A percentile compares a stretch with the other conserved stretches of the same genome.
Evolutionary conservation across 2,888 invertebrate genomes (phyloP).

Genomic region (Tipula confusa): DNA sequence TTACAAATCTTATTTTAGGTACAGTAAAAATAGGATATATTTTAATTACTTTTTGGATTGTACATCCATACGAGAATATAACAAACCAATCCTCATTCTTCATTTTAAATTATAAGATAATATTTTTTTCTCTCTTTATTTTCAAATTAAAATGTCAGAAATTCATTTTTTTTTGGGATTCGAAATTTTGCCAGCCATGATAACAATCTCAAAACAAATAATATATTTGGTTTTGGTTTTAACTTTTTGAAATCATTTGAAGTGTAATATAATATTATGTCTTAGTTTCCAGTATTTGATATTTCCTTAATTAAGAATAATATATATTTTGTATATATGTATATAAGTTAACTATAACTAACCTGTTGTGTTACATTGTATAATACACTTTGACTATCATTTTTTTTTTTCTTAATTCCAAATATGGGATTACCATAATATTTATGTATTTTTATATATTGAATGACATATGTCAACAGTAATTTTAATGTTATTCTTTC

Average conservation of each 20-base stretch:
- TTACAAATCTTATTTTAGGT: not conserved
- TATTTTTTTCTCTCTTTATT: not conserved
- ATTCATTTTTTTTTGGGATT: not conserved
- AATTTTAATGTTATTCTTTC: not conserved
- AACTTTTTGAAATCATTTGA: too few relatives aligned
- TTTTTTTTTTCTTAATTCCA: not conserved
- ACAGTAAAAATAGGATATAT: not conserved
- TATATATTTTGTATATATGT: not conserved
- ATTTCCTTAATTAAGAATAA: not conserved
- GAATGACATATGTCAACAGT: not conserved
- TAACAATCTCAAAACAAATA: not conserved
- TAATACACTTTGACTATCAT: not conserved
- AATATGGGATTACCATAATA: not conserved
- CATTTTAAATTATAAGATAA: too few relatives aligned
- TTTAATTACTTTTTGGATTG: not conserved
- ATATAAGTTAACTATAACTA: not conserved
- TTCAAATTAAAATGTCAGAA: not conserved
- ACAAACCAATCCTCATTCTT: not conserved
- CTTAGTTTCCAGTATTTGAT: not conserved
- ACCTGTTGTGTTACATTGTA: not conserved
- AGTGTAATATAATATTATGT: not conserved
- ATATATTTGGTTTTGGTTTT: not conserved
- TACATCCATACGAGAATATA: not conserved
- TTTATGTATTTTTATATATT: not conserved
- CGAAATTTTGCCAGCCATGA: not conserved